Evolutionary conservation across 2,888 invertebrate genomes (phyloP).

Genomic region (Pandemis corylana): DNA sequence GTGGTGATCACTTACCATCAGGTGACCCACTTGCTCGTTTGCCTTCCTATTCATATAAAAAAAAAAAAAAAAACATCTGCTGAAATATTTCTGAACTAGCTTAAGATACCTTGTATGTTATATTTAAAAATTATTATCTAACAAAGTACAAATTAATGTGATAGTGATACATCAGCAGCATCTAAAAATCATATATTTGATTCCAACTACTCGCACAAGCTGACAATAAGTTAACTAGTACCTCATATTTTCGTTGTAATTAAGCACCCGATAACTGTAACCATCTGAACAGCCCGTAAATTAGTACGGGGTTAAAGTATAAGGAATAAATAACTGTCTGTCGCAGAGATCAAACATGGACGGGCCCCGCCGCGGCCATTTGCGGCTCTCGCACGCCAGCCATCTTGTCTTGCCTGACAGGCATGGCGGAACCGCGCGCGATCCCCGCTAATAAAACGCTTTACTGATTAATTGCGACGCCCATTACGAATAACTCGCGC

Average conservation of each 20-base stretch:
- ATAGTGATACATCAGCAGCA: no score
- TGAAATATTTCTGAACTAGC: no score
- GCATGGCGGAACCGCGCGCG: slow-evolving; percentile 69
- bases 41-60: no score
- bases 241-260: not conserved
- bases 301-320: slow-evolving; percentile 12
- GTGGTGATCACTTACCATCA: no score
- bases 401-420: slow-evolving; percentile 59
- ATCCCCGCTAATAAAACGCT: slow-evolving; percentile 74
- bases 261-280: not conserved
- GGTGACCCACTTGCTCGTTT: no score
- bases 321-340: slow-evolving; percentile 24
- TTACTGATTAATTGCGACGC: slow-evolving; percentile 73
- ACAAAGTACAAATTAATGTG: no score
- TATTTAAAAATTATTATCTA: no score
- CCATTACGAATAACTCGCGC: slow-evolving; percentile 50
- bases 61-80: no score
- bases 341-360: slow-evolving; percentile 53
- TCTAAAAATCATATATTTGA: no score
- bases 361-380: slow-evolving; percentile 66
- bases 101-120: no score
- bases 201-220: no score
- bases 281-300: slow-evolving; percentile 17
- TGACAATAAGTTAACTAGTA: no score
- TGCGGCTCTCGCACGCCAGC: slow-evolving; percentile 52